These are phyloP conservation scores for Lepidothrix coronata DNA, from an alignment of 2,113 vertebrate species.

Conservation along the genomic window DNA sequence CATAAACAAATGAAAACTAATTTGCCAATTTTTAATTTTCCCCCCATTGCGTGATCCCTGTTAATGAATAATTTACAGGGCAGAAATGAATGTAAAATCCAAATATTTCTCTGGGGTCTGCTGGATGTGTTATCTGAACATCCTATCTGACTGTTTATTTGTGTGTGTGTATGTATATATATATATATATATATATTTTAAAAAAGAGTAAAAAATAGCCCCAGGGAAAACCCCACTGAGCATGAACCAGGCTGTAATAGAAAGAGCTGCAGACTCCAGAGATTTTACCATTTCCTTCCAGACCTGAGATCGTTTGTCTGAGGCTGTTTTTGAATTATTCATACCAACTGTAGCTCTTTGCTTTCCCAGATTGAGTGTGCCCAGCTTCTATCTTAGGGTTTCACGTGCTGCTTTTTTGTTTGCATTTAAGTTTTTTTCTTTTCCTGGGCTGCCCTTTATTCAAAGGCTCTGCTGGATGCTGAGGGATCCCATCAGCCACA, in stretches of 20 bases:
- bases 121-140: slow-evolving; percentile 31
- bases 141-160: slow-evolving; percentile 12
- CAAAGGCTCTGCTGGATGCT: slow-evolving; percentile 40
- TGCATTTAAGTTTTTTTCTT: neutral
- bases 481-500: slow-evolving; percentile 16
- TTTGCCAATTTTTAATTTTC: slow-evolving; percentile 70
- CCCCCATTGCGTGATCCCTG: slow-evolving; percentile 24
- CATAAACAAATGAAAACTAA: slow-evolving; percentile 76
- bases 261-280: slow-evolving; percentile 70
- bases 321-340: slow-evolving; percentile 83
- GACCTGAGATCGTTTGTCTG: slow-evolving; percentile 76
- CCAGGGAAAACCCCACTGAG: slow-evolving; percentile 69
- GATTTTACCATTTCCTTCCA: slow-evolving; percentile 70
- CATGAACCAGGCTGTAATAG: slow-evolving; percentile 72
- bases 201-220: slow-evolving; percentile 57
- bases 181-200: neutral
- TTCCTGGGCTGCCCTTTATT: slow-evolving; percentile 34
- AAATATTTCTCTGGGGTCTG: slow-evolving; percentile 56
- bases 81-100: slow-evolving; percentile 62
- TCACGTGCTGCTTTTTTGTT: slow-evolving; percentile 43
- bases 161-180: neutral
- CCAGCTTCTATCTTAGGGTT: slow-evolving; percentile 10
- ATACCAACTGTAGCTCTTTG: slow-evolving; percentile 58
- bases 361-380: slow-evolving; percentile 57
- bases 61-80: slow-evolving; percentile 75